Evolutionary conservation across 2,113 vertebrate species (phyloP), one percentile per base, ranked within the genome.

Genomic region (Ranitomeya imitator): DNA sequence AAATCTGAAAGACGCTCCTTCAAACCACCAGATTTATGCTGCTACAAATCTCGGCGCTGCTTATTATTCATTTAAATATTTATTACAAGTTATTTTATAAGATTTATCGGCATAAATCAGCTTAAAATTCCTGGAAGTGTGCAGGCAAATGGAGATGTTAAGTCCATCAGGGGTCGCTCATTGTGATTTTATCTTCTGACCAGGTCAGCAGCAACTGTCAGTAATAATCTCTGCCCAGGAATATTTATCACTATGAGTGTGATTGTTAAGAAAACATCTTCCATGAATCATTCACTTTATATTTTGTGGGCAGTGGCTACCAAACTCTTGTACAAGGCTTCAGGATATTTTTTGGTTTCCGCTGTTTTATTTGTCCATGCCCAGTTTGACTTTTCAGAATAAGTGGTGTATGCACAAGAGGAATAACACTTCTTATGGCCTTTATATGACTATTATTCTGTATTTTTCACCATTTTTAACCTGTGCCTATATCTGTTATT

Each of bases 61-160:
- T 88, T 84, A 84, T 69, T 84, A 88, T 88, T 84, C 87, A 84
- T 78, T 88, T 65, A 88, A 88, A 88, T 88, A 88, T 88, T 88
- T 88, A 88, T 88, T 65, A 79, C 71, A 84, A 84, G 81, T 88
- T 88, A 88, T 88, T 67, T 84, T 88, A 84, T 45, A 78, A 59
- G 87, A 84, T 78, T 61, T 83, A 23, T 88, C 15, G 69, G 59
- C 57, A 80, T 76, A 83, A 83, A 26, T 83, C 86, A 86, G 85
- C 51, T 52, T 11, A 7, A 52, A 0, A 45, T 23, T 83, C 81
- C 61, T 51, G 19, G 21, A 51, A 51, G 45, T 52, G 10, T 12
- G 37, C 45, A 45, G 16, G 8, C 31, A 23, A 12, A 11, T 7
- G 1, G 16, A 13, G 79, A 59, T 7, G 57, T 80, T 16, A n/a